Evolutionary conservation across 2,113 vertebrate species (phyloP), one percentile per base, ranked within the genome.

Genomic region (Oncorhynchus gorbuscha): DNA sequence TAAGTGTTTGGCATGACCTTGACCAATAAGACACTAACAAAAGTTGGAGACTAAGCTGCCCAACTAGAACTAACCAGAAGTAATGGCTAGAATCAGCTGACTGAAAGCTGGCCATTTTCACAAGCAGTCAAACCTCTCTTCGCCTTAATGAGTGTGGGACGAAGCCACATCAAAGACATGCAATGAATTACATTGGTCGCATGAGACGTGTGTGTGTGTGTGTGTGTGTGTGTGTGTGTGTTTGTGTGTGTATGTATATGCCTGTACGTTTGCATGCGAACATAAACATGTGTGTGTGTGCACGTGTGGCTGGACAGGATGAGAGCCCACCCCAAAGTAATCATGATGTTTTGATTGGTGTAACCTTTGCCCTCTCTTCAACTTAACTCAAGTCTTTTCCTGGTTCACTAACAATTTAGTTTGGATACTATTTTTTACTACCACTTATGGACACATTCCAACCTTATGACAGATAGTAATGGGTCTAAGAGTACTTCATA

Each of bases 121-220:
- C 8, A 45, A 45, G 26, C 24, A 28, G 65, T 51, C 12, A 4
- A 20, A 30, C 13, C 30, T 75, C 30, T 71, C 45, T 59, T 9
- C 28, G 22, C 51, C 20, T 49, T 74, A 62, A 62, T 11, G 59
- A 62, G 72, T 30, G 72, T 74, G 72, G 22, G 66, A 24, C 59
- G n/a, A 22, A 16, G 14, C 51, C n/a, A n/a, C 59, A 8, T 62
- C 59, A 22, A 7, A 62, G 59, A 8, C 5, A 9, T 62, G n/a
- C 7, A 13, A 24, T 22, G 20, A 61, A 61, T 61, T 61, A 61
- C 59, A 4, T 9, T n/a, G n/a, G 16, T 24, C 2, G n/a, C n/a
- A 24, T 75, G 26, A 35, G 65, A 22, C n/a, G 49, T 22, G n/a
- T 22, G 59, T 62, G 18, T 22, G 4, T 28, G 28, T 28, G 28